Conservation (phyloP, 2,888 invertebrate genomes). For the Tuberolachnus salignus region DNA sequence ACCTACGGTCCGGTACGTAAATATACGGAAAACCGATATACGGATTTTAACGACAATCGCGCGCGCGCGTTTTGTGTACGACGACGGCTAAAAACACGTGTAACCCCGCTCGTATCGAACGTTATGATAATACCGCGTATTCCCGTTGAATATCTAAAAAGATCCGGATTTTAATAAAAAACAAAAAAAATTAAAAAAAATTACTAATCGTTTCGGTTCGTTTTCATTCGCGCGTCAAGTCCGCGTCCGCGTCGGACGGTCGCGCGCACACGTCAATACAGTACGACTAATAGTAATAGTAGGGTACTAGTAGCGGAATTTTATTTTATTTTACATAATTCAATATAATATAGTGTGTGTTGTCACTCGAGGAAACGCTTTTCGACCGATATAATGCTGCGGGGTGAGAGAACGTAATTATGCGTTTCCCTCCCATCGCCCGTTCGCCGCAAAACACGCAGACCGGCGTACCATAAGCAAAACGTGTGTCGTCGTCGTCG, state of each 20-base stretch:
- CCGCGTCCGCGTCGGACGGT: too few relatives aligned
- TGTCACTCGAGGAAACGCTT: constrained; percentile 3
- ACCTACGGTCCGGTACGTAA: too few relatives aligned
- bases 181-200: too few relatives aligned
- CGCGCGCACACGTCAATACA: too few relatives aligned
- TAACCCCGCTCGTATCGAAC: neutral
- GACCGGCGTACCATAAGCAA: neutral
- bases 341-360: too few relatives aligned
- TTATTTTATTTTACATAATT: too few relatives aligned
- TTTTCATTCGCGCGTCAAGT: neutral
- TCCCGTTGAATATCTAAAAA: constrained; percentile 22
- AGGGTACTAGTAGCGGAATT: too few relatives aligned
- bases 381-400: neutral
- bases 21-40: too few relatives aligned
- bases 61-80: neutral
- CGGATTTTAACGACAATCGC: neutral
- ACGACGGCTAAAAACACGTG: neutral
- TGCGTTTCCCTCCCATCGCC: constrained; percentile 12
- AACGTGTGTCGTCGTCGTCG: constrained; percentile 11
- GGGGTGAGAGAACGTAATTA: constrained; percentile 33
- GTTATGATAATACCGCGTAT: neutral
- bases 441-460: constrained; percentile 44
- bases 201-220: constrained; percentile 13
- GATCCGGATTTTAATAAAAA: neutral
- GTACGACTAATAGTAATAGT: too few relatives aligned